Percentiles rank a stretch among this genome's conserved stretches.
Conservation (phyloP, 2,797 vertebrate species). For the Tragopan temminckii region DNA sequence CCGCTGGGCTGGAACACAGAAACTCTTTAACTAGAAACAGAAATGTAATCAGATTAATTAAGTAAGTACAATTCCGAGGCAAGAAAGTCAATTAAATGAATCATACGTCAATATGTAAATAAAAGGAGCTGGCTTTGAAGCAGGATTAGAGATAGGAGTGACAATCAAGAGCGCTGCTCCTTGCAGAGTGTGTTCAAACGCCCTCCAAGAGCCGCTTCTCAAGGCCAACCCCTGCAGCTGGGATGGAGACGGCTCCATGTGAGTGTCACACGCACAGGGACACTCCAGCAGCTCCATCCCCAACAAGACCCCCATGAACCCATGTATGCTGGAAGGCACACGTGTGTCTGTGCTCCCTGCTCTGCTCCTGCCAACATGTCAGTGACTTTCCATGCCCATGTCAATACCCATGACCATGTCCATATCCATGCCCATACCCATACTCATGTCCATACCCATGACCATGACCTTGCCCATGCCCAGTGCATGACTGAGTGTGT, state of each 20-base stretch:
- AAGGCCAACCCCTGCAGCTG: rapidly evolving
- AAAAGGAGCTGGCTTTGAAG: conserved; percentile 46
- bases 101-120: conserved; percentile 55
- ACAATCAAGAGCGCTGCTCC: background rate
- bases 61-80: conserved; percentile 68
- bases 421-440: too few relatives aligned
- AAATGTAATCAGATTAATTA: conserved; percentile 70
- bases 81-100: conserved; percentile 65
- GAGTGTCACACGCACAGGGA: rapidly evolving
- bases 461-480: too few relatives aligned
- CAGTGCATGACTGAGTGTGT: background rate
- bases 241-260: background rate
- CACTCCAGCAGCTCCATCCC: background rate
- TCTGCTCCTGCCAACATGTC: rapidly evolving
- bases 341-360: background rate
- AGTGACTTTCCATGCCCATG: too few relatives aligned
- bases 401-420: too few relatives aligned
- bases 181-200: background rate
- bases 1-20: conserved; percentile 50
- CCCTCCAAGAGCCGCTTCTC: background rate
- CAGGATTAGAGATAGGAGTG: conserved; percentile 28
- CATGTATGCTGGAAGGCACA: background rate
- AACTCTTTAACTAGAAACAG: conserved; percentile 22
- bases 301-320: rapidly evolving
- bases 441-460: too few relatives aligned